Conservation (phyloP, 2,113 vertebrate species). For the Calidris pygmaea region DNA sequence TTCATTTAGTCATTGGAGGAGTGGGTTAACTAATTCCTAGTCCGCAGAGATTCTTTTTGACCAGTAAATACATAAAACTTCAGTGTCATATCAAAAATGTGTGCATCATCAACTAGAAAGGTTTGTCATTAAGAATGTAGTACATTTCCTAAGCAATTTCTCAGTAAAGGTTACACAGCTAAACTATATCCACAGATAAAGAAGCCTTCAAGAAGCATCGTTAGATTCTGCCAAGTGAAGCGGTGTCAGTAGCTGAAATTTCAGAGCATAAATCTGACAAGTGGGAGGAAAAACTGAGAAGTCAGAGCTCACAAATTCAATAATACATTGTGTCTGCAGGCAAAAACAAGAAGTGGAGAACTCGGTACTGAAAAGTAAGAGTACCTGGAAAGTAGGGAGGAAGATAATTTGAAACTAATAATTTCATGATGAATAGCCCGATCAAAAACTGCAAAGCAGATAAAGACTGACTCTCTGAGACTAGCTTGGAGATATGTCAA, state of each 20-base stretch:
- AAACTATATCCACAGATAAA: neutral
- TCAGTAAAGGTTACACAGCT: neutral
- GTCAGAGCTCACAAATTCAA: neutral
- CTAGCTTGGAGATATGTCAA: neutral
- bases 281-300: conserved; percentile 14
- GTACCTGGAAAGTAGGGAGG: neutral
- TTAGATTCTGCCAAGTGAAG: neutral
- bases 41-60: neutral
- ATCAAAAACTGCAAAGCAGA: neutral
- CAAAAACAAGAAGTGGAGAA: neutral
- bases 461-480: neutral
- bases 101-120: neutral
- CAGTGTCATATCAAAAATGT: neutral
- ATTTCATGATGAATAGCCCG: neutral
- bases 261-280: neutral
- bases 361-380: neutral
- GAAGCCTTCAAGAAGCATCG: neutral
- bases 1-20: neutral
- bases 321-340: neutral
- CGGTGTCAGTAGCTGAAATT: conserved; percentile 14
- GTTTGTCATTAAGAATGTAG: neutral
- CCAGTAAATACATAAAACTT: neutral
- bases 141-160: neutral
- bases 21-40: neutral
- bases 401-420: neutral